Base-by-base conservation (phyloP, 2,888 invertebrate species). In the Allolobophora icterica region DNA sequence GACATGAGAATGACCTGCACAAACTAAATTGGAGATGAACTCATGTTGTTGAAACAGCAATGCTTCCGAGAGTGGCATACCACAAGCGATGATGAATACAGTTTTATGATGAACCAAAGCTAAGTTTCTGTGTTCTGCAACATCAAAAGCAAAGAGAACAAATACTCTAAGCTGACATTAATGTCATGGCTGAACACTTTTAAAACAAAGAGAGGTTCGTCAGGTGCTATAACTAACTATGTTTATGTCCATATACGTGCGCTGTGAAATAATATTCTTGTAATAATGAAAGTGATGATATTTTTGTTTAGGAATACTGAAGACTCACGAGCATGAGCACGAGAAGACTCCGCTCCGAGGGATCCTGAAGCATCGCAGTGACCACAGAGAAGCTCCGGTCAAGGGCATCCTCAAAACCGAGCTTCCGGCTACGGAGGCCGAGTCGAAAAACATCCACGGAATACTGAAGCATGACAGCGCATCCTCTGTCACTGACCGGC, bases 401-500 rank as follows among this genome's bases (percentile, higher is more conserved):
- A 87, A 87, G 34, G 87, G 87, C 87, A 87, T 87, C 87, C 87
- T 87, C 24, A 87, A 38, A 34, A 13, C 34, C 38, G 87, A 38
- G 34, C 34, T 87, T 87, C 87, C 34, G 24, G 34, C 87, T 19
- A 87, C 87, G 8, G 87, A 87, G 38, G 19, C 38, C 24, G 87
- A 87, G 8, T 87, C 87, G 21, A 87, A 87, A 35, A 38, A 35
- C 87, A 89, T 89, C 33, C 90, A 87, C n/a, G 91, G 91, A 19
- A 91, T 91, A 34, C 42, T 91, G 52, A 91, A 90, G 83, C 90
- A 90, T 40, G 91, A 91, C 33, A 91, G 84, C 58, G 42, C 91
- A 17, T 84, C 52, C 45, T 45, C 90, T 13, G 71, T 42, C 89
- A 90, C 42, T 19, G 35, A 38, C 33, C 83, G 90, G 52, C 91